These are phyloP conservation scores for Vipera ursinii DNA, from an alignment of 2,797 vertebrate genomes.

Conservation along the genomic window DNA sequence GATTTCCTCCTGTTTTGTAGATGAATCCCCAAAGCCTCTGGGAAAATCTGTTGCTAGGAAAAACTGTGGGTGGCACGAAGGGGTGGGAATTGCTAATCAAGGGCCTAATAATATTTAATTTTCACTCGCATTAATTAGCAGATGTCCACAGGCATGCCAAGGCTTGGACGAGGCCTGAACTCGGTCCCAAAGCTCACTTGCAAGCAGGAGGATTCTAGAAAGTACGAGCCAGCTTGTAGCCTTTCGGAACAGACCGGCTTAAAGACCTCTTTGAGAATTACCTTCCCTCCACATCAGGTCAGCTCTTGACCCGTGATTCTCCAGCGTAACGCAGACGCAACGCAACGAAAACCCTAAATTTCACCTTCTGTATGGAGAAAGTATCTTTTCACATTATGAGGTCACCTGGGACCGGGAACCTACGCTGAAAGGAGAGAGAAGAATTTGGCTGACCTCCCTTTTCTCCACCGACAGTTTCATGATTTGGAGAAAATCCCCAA, in stretches of 20 bases:
- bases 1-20: neutral
- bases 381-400: neutral
- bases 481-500: slow-evolving; percentile 33
- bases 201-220: neutral
- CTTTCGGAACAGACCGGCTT: neutral
- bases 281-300: neutral
- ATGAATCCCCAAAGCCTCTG: neutral
- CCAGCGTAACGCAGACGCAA: neutral
- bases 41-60: neutral
- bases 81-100: neutral
- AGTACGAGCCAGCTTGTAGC: neutral
- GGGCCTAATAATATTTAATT: neutral
- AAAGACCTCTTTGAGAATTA: neutral
- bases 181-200: neutral
- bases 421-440: neutral
- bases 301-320: slow-evolving; percentile 3
- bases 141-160: neutral
- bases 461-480: slow-evolving; percentile 35
- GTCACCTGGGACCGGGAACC: slow-evolving; percentile 17
- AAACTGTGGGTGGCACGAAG: neutral
- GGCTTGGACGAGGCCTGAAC: neutral
- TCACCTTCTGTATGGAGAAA: slow-evolving; percentile 11
- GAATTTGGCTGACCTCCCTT: neutral
- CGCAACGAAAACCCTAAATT: neutral
- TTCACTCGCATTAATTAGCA: neutral